A percentile compares a stretch with the other conserved stretches of the same genome.
phyloP scores from a whole-genome alignment of 2,797 vertebrate species.

The Melanogrammus aeglefinus region DNA sequence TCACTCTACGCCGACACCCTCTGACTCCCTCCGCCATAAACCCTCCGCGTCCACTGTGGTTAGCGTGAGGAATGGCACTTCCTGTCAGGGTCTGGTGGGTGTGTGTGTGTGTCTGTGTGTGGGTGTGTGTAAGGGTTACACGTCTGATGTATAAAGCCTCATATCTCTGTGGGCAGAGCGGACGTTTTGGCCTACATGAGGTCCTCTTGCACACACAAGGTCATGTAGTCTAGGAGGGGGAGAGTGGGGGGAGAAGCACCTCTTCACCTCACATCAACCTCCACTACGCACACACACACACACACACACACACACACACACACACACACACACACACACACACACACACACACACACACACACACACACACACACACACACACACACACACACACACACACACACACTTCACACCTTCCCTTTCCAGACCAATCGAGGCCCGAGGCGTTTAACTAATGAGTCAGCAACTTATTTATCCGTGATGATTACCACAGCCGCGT shows the following conservation, averaged over 20 bases:
- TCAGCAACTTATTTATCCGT: constrained; percentile 15
- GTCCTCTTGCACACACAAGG: constrained; percentile 33
- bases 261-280: too few species aligned
- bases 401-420: not conserved
- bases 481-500: constrained; percentile 9
- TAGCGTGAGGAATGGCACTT: constrained; percentile 65
- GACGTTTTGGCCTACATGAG: constrained; percentile 51
- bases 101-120: too few species aligned
- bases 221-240: constrained; percentile 22
- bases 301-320: not conserved
- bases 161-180: constrained; percentile 31
- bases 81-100: constrained; percentile 31
- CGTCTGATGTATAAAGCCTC: constrained; percentile 46
- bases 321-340: too few species aligned
- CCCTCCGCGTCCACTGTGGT: constrained; percentile 57
- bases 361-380: constrained; percentile 4
- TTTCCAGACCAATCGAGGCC: constrained; percentile 12
- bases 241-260: not conserved
- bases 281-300: not conserved
- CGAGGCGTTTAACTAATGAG: constrained; percentile 6
- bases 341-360: not conserved
- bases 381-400: not conserved
- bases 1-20: not conserved
- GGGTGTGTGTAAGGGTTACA: not conserved
- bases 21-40: constrained; percentile 23